Evolutionary conservation across 2,797 vertebrate genomes (phyloP), one percentile per base, ranked within the genome.

Genomic region (Merluccius polli): DNA sequence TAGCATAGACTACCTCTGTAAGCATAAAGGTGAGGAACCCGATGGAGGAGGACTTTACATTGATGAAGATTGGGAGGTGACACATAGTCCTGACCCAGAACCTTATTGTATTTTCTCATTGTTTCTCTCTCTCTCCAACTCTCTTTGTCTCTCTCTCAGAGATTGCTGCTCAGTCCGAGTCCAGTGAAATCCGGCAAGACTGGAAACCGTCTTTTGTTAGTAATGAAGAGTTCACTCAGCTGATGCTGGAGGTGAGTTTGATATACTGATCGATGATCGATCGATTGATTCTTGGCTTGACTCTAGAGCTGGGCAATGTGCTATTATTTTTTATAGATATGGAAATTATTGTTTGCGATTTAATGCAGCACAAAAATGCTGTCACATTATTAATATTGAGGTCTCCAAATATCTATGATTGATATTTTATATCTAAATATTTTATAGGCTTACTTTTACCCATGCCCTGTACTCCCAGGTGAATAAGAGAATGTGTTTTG

Each of bases 181-280:
- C 97, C 74, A 98, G 95, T 83, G 97, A 98, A 91, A 98, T 98
- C 89, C 94, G 95, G 87, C 97, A 98, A 89, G 97, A 99, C 94
- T 99, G 98, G 98, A 98, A 99, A 86, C 98, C 98, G 1, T 94
- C 96, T 86, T 99, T 99, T 93, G 97, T 99, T 91, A 98, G 95
- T 92, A 98, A 99, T 92, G 97, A 98, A 93, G 98, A 99, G 89
- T 99, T 99, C 93, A 98, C 97, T 78, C 98, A 98, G 91, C 95
- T 99, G 93, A 99, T 99, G 98, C 92, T 99, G 91, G 98, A 99
- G 96, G 98, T 98, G 80, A 79, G 90, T 78, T 77, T 59, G 4
- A 41, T 41, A 3, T 18, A 48, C 71, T 38, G 79, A 4, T n/a
- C n/a, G n/a, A 36, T 36, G 38, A 41, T 41, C 11, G 11, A 41